phyloP scores from a whole-genome alignment of 1,140 invertebrate species.

The Triops longicaudatus region DNA sequence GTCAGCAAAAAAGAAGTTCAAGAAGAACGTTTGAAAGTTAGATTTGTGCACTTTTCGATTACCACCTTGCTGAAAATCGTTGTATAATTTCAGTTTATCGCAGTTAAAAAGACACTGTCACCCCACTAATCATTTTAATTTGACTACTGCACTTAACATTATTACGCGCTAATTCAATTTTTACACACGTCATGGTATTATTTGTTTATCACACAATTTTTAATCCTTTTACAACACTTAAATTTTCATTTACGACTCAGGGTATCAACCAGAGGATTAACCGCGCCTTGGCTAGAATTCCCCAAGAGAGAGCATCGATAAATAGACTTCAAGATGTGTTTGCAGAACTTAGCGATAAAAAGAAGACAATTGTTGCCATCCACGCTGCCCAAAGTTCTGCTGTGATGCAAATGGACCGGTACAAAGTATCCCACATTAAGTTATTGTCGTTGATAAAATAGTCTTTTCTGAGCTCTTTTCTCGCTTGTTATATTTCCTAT shows the following conservation, averaged over 20 bases:
- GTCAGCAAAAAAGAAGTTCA: not conserved
- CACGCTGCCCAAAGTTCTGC: not conserved
- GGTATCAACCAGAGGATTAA: not conserved
- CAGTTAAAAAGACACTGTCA: too few species aligned
- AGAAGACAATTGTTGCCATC: not conserved
- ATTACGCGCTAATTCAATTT: too few species aligned
- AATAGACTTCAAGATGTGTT: not conserved
- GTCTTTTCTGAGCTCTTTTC: not conserved
- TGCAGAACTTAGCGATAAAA: not conserved
- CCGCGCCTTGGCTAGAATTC: not conserved
- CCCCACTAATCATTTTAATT: too few species aligned
- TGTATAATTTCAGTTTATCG: too few species aligned
- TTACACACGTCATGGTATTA: too few species aligned
- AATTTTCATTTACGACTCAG: not conserved
- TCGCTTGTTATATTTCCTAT: not conserved
- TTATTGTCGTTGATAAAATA: not conserved
- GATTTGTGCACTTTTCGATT: not conserved
- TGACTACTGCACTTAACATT: too few species aligned
- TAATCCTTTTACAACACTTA: not conserved
- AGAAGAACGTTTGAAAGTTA: not conserved
- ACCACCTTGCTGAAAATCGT: too few species aligned
- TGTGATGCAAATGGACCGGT: not conserved
- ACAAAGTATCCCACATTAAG: not conserved
- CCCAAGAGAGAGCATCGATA: not conserved
- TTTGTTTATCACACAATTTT: too few species aligned